Base-by-base conservation (phyloP, 2,113 vertebrate species). In the Oreotrochilus melanogaster region DNA sequence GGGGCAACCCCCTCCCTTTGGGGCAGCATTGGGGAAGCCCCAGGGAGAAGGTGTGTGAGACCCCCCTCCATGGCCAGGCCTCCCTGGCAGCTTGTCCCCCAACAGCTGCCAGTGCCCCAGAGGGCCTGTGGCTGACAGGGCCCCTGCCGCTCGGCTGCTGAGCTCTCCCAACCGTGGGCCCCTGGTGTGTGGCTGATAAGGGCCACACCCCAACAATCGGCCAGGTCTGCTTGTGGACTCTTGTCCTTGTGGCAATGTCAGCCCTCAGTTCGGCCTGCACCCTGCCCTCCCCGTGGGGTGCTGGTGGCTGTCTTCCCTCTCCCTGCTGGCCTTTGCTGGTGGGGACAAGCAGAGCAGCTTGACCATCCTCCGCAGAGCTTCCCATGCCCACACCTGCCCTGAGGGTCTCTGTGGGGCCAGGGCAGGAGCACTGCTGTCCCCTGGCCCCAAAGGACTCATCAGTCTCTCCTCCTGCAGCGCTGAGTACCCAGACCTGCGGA, bases 401-500 rank as follows among this genome's bases (percentile, higher is more conserved):
- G 50, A 16, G 16, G 50, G 64, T 70, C 60, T 66, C 51, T 23
- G 18, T 12, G 39, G 33, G 74, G 53, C n/a, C 23, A 39, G 25
- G 28, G 13, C 31, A 60, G 0, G 1, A 88, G 23, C 2, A 0
- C n/a, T 25, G 60, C 48, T 10, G n/a, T 66, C 51, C 74, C 86
- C 56, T 15, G 42, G 28, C 18, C 58, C 76, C 31, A 31, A 19
- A 45, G 58, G 25, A 60, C 33, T 76, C 18, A 18, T 3, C 2
- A 1, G 7, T 57, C 48, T 76, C 78, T 85, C 93, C 86, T 89
- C 60, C 88, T 23, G 8, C 97, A 99, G 99, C 24, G 98, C 99
- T 6, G 99, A 99, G 97, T 99, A 99, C 92, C 99, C 99, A 2
- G 99, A 99, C 96, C 98, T 99, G 94, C 98, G 99, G 93, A 99